Percentiles rank a stretch among this genome's conserved stretches.
Evolutionary conservation across 2,113 vertebrate genomes (phyloP).

Genomic region (Desmodus rotundus): DNA sequence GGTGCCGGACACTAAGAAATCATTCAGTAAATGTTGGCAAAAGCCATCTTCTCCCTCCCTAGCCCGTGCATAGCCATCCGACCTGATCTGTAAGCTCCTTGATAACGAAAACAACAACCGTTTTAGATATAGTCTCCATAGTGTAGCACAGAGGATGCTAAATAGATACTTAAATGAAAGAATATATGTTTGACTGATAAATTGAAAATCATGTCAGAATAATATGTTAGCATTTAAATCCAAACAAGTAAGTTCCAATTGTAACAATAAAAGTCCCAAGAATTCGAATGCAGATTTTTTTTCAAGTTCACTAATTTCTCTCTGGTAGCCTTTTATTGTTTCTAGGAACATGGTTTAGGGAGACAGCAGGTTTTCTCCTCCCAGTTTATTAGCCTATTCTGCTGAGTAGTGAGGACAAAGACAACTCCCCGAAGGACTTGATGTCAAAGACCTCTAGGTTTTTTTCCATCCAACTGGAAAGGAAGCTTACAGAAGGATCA

Average conservation of each 20-base stretch:
- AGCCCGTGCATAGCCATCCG: fast-evolving
- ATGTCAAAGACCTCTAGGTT: background rate
- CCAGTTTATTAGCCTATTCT: background rate
- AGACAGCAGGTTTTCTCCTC: background rate
- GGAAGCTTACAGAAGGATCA: background rate
- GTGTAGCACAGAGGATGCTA: background rate
- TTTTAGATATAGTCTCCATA: background rate
- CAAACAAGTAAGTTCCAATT: background rate
- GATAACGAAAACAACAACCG: background rate
- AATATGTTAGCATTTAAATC: slow-evolving; percentile 18
- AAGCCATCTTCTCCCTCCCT: background rate
- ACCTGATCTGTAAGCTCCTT: background rate
- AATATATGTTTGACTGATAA: background rate
- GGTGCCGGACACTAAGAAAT: background rate
- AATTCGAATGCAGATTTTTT: background rate
- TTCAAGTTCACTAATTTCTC: background rate
- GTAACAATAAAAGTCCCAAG: background rate
- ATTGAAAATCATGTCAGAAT: slow-evolving; percentile 17
- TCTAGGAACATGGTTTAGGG: background rate
- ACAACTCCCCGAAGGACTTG: background rate
- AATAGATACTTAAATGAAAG: background rate
- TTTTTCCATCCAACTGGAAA: background rate
- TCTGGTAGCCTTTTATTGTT: background rate
- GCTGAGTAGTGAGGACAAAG: background rate
- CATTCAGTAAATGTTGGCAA: background rate